Evolutionary conservation across 2,888 invertebrate genomes (phyloP), one percentile per base, ranked within the genome.

Genomic region (Therioaphis trifolii): DNA sequence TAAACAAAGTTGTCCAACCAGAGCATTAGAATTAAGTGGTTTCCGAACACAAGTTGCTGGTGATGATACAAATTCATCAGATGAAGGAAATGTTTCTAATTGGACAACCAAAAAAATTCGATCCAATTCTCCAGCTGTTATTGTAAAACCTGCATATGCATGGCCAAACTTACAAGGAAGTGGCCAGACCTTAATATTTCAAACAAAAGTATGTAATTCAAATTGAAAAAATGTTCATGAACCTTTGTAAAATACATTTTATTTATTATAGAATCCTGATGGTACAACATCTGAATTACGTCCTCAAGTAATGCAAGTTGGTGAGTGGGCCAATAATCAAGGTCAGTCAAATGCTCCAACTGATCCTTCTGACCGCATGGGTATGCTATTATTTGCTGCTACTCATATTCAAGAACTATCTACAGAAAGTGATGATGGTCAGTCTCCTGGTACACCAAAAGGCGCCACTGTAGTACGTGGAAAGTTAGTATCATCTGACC

Each of bases 41-140:
- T 82, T 74, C 15, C 82, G 74, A 66, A 63, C 74, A 40, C 82
- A 82, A 74, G 74, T 82, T 52, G 49, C 78, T 79, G 72, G 82
- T 24, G 82, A 82, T 66, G 74, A 82, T 24, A 82, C 82, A 49
- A 74, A 82, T 61, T 82, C 82, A 52, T 82, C 74, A 40, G 82
- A 74, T 40, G 82, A 82, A 82, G 74, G 74, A 74, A 82, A 63
- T 24, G 74, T 72, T 63, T 21, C 80, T 15, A 82, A 63, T 40
- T 74, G 82, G 82, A 74, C 74, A 63, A 66, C 82, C 18, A 82
- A 82, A 82, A 82, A 82, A 74, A 82, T 82, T n/a, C 74, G 74
- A 52, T 74, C 82, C 12, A 82, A 74, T 63, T 82, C 82, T 1
- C 66, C 82, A 61, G 74, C 82, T 72, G 82, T 82, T 52, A 82